Evolutionary conservation across 2,113 vertebrate genomes (phyloP), one percentile per base, ranked within the genome.

Genomic region (Caranx melampygus): DNA sequence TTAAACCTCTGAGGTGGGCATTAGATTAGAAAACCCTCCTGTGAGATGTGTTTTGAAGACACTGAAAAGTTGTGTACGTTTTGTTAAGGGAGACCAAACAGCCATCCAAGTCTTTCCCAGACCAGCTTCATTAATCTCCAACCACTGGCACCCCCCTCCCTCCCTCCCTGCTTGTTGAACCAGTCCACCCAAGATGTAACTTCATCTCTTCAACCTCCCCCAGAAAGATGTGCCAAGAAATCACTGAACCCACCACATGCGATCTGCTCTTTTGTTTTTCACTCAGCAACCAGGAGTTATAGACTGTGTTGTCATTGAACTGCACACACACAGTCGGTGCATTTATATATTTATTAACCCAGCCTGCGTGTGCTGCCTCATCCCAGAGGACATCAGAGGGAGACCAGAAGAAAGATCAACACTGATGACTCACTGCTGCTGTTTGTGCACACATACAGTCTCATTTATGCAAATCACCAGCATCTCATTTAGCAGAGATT

Each of bases 241-340:
- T 72, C 61, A n/a, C 14, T 34, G 5, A 34, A 20, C 14, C 14
- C 51, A 14, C 42, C 47, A 13, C 44, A n/a, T 2, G 16, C 40
- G 42, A 13, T 52, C 54, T 5, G 21, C 0, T 47, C n/a, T 69
- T 57, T 75, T 37, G 49, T 45, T 15, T 69, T 57, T 69, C 31
- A 57, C 31, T 47, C 58, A 14, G 33, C 58, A 42, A 13, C 33
- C 42, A 64, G n/a, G 42, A 58, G 31, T 55, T 47, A 57, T 21
- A 40, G 16, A 16, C 75, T 70, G 52, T 66, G 52, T 65, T 42
- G 47, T 72, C 15, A 70, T 70, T 35, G 18, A 54, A 58, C 33
- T 64, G 26, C 66, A 70, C 26, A 55, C 8, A 42, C 45, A 4
- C 33, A 1, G 44, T 10, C n/a, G 69, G 26, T 26, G 26, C 1